Evolutionary conservation across 2,888 invertebrate genomes (phyloP).

Genomic region (Chesias legatella): DNA sequence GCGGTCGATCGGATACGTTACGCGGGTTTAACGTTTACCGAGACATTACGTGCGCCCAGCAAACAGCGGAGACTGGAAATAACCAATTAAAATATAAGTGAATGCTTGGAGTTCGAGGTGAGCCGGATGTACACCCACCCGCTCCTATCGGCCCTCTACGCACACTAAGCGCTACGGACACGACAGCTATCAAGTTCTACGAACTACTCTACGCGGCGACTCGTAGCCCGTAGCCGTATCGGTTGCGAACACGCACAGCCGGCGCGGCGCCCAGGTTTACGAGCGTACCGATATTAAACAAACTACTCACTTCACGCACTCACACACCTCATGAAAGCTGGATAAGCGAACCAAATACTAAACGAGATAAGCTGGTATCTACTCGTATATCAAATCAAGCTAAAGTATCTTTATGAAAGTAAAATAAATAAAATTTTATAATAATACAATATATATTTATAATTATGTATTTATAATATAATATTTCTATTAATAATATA

Average conservation of each 20-base stretch:
- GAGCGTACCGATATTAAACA: too few relatives aligned
- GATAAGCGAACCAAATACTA: too few relatives aligned
- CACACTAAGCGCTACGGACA: constrained; percentile 39
- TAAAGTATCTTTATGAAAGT: too few relatives aligned
- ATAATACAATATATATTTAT: too few relatives aligned
- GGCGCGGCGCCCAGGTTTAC: too few relatives aligned
- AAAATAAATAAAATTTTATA: too few relatives aligned
- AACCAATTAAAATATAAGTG: constrained; percentile 61
- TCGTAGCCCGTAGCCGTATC: not conserved
- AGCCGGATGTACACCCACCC: constrained; percentile 31
- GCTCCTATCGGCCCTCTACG: constrained; percentile 51
- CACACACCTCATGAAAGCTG: constrained; percentile 7
- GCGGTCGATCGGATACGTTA: constrained; percentile 49
- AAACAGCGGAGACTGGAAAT: constrained; percentile 85
- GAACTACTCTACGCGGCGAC: constrained; percentile 20
- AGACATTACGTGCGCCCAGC: constrained; percentile 82
- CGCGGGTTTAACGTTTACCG: constrained; percentile 56
- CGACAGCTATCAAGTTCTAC: constrained; percentile 19
- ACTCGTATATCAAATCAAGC: too few relatives aligned
- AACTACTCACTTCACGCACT: constrained; percentile 27
- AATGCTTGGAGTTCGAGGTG: constrained; percentile 38
- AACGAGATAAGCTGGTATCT: too few relatives aligned
- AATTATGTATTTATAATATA: too few relatives aligned
- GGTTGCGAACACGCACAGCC: too few relatives aligned
- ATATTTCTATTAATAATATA: too few relatives aligned